Evolutionary conservation across 2,888 invertebrate species (phyloP), one percentile per base, ranked within the genome.

Genomic region (Diaphora mendica): DNA sequence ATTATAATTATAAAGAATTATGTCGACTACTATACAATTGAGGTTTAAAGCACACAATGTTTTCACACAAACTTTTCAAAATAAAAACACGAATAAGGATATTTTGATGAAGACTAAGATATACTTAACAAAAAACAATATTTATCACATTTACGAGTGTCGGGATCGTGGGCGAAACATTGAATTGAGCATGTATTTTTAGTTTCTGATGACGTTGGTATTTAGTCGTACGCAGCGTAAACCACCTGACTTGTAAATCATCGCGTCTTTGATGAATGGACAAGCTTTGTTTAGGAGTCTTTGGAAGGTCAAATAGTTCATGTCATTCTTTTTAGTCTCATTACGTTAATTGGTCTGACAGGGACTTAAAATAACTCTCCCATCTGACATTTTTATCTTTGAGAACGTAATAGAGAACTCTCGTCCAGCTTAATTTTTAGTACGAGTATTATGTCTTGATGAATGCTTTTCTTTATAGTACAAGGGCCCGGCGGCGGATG

Each of bases 401-500:
- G 26, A 26, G 59, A 59, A 59, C 13, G 59, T 30, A 30, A 62
- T 30, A 2, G 11, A 15, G 7, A 62, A 17, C 8, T 30, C 30
- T 30, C 62, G 30, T 30, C 30, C 8, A 62, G 62, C 17, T 17
- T 4, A n/a, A 59, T n/a, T 17, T 9, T 69, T 33, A 42, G 15
- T n/a, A n/a, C n/a, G n/a, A n/a, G n/a, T 26, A n/a, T 64, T 13
- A 13, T 17, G 33, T 68, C 23, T 3, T 55, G 66, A 55, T 51
- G 15, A 11, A 35, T 42, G 2, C n/a, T 33, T 20, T 81, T 69
- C 77, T 73, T 90, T 92, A 30, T 90, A 97, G 97, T 97, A 97
- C 89, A 96, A 96, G 87, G 97, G 97, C 66, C 96, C 97, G 75
- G 93, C 96, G 83, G 86, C 94, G 81, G 98, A 98, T 90, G 97